Evolutionary conservation across 1,140 invertebrate species (phyloP), one percentile per base, ranked within the genome.

Genomic region (Papilio polytes): DNA sequence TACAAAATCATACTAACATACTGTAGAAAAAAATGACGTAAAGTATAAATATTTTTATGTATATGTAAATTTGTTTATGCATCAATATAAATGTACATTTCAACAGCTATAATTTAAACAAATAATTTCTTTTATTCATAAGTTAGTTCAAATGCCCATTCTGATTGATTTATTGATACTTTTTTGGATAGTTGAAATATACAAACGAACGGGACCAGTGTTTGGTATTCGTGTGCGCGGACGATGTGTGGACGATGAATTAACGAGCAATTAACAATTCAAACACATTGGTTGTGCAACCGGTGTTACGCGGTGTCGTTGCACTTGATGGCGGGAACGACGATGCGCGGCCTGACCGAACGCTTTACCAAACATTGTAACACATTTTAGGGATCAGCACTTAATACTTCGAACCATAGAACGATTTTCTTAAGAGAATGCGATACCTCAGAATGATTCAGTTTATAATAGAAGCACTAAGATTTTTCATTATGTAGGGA

Each of bases 271-370:
- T 85, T 82, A 84, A 80, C 72, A 82, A 85, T 85, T 77, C 73
- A 82, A 82, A 85, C 81, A 78, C 72, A 74, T 66, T 80, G 59
- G 83, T 89, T 89, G 85, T 89, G 87, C 89, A 90, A 91, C 85
- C 82, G 74, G 83, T 87, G 86, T 85, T 88, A 89, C 85, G 83
- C 78, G 72, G 82, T 85, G 85, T 86, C 88, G 84, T 85, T 88
- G 86, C 84, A 86, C 87, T 85, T 85, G 56, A 79, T 82, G 73
- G 74, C 36, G 59, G 53, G 53, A 56, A 56, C 53, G 53, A n/a
- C 53, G 53, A 18, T 9, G 31, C 4, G 53, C 18, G 6, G 59
- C 80, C 56, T 87, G 87, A 88, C 84, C 72, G 56, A 46, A 85
- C 85, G 76, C 74, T 81, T 81, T 81, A 63, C n/a, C 36, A 20